A percentile compares a stretch with the other conserved stretches of the same genome.
phyloP scores from a whole-genome alignment of 2,113 vertebrate species.

The Lycaon pictus region DNA sequence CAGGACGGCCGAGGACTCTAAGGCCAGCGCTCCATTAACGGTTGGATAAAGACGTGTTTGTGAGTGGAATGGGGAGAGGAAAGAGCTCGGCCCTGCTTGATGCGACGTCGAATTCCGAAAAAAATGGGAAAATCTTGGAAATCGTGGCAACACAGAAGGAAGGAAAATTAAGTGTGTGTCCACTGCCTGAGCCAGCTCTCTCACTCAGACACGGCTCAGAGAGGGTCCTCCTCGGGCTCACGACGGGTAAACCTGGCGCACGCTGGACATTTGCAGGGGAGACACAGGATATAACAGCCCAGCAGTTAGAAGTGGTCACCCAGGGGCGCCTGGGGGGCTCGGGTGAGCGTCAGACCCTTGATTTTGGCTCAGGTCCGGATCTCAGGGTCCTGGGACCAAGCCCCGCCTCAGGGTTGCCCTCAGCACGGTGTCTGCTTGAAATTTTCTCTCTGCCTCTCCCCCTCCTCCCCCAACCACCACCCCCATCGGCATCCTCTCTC shows the following conservation, averaged over 20 bases:
- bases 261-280: no score
- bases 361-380: not conserved
- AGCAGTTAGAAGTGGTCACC: not conserved
- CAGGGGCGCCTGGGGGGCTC: no score
- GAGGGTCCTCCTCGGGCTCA: not conserved
- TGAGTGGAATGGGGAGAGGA: not conserved
- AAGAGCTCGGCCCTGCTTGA: not conserved
- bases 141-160: not conserved
- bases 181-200: not conserved
- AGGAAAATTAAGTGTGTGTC: not conserved
- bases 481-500: not conserved
- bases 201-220: not conserved
- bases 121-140: not conserved
- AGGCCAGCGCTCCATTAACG: not conserved
- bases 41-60: not conserved
- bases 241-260: not conserved
- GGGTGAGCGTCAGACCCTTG: not conserved
- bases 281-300: not conserved
- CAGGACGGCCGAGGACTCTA: not conserved
- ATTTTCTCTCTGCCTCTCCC: not conserved
- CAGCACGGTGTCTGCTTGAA: not conserved
- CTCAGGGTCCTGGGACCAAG: not conserved
- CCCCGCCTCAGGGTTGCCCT: not conserved
- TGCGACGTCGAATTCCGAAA: not conserved
- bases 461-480: not conserved